phyloP scores from a whole-genome alignment of 2,113 vertebrate genomes.

The Meleagris gallopavo region DNA sequence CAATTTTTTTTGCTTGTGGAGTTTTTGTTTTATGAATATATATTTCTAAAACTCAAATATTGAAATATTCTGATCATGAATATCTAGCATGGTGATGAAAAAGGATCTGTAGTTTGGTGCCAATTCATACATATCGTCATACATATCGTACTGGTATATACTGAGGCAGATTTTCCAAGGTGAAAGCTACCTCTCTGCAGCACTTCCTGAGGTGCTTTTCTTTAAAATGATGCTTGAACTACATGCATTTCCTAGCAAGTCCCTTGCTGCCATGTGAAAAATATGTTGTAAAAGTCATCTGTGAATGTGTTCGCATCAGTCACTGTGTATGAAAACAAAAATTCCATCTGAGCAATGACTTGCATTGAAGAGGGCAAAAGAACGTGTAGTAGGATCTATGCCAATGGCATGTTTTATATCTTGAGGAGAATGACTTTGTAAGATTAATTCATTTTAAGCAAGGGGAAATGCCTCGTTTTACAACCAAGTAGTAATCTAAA shows the following conservation, averaged over 20 bases:
- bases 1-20: not conserved
- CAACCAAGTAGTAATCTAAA: slow-evolving; percentile 57
- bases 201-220: not conserved
- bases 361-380: slow-evolving; percentile 35
- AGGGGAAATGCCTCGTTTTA: slow-evolving; percentile 74
- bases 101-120: not conserved
- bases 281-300: slow-evolving; percentile 56
- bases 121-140: no score
- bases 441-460: slow-evolving; percentile 63
- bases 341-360: slow-evolving; percentile 52
- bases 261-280: slow-evolving; percentile 61
- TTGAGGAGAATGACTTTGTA: slow-evolving; percentile 19
- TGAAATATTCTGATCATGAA: not conserved
- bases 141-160: not conserved
- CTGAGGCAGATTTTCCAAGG: not conserved
- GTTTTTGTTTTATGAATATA: not conserved
- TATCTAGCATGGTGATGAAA: not conserved
- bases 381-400: slow-evolving; percentile 24
- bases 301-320: slow-evolving; percentile 49
- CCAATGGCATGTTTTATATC: not conserved
- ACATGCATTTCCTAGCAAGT: slow-evolving; percentile 51
- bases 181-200: not conserved
- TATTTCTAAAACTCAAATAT: not conserved
- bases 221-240: not conserved
- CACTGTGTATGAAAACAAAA: slow-evolving; percentile 67